Evolutionary conservation across 2,113 vertebrate genomes (phyloP).

Genomic region (Bos indicus): DNA sequence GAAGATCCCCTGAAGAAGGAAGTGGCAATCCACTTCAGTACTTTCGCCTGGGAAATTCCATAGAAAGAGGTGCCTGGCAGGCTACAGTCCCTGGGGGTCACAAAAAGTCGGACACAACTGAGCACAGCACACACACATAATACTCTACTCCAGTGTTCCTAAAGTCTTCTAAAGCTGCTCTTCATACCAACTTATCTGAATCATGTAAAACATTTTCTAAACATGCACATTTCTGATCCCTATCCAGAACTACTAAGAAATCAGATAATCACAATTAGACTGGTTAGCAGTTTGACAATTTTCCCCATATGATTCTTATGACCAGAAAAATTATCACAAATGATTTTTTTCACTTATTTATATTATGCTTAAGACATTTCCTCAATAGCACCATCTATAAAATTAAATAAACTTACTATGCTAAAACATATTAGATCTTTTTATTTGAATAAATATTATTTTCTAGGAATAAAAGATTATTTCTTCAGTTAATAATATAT

Average conservation of each 20-base stretch:
- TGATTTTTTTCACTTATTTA: not conserved
- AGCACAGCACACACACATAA: not conserved
- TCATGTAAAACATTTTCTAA: not conserved
- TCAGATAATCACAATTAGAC: not conserved
- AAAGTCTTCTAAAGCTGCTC: not conserved
- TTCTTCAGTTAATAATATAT: constrained; percentile 42
- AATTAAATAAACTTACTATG: not conserved
- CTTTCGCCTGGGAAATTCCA: not conserved
- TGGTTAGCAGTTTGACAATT: not conserved
- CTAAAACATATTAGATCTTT: not conserved
- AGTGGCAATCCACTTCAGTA: not conserved
- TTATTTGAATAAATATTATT: constrained; percentile 20
- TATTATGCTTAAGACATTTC: not conserved
- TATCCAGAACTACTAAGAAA: not conserved
- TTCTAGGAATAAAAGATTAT: constrained; percentile 44
- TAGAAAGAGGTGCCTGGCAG: not conserved
- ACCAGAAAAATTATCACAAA: not conserved
- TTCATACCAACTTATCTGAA: not conserved
- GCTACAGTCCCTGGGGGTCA: not conserved
- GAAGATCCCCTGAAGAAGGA: not conserved
- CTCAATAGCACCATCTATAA: constrained; percentile 8
- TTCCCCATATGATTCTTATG: not conserved
- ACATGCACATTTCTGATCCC: not conserved
- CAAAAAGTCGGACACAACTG: not conserved
- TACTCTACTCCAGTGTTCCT: not conserved